Conservation (phyloP, 2,888 invertebrate genomes). For the Drosophila paranaensis region DNA sequence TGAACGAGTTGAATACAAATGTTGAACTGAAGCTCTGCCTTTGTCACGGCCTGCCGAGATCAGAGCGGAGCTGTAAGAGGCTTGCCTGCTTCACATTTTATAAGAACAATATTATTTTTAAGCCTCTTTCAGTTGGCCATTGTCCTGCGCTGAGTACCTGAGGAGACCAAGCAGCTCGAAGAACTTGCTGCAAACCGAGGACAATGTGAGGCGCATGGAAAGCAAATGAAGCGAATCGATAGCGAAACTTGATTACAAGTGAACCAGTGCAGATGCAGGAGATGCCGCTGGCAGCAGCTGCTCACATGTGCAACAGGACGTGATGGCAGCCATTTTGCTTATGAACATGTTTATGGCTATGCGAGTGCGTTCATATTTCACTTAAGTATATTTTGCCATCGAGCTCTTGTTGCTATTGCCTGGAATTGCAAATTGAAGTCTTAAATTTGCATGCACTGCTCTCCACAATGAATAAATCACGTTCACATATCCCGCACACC, state of each 20-base stretch:
- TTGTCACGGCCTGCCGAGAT: background rate
- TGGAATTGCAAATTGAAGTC: conserved; percentile 63
- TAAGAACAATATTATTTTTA: background rate
- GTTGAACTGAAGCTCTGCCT: background rate
- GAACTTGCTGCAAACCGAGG: background rate
- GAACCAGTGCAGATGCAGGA: conserved; percentile 21
- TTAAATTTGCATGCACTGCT: conserved; percentile 65
- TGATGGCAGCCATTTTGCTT: conserved; percentile 30
- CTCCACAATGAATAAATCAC: conserved; percentile 70
- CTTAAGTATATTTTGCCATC: conserved; percentile 22
- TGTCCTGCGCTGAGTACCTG: too few species aligned
- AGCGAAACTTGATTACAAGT: conserved; percentile 62
- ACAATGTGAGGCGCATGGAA: conserved; percentile 30
- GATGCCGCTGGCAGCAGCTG: background rate
- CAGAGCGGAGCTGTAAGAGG: background rate
- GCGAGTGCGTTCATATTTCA: conserved; percentile 20
- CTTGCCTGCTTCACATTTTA: background rate
- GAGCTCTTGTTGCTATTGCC: conserved; percentile 24
- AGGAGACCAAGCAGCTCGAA: too few species aligned
- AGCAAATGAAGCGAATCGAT: conserved; percentile 66
- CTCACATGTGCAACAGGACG: conserved; percentile 22
- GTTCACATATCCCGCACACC: conserved; percentile 48
- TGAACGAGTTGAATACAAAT: background rate
- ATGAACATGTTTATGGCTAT: conserved; percentile 12
- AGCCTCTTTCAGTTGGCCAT: background rate